A percentile compares a stretch with the other conserved stretches of the same genome.
These are phyloP conservation scores for Rissa tridactyla DNA, from an alignment of 2,113 vertebrate genomes.

Conservation along the genomic window DNA sequence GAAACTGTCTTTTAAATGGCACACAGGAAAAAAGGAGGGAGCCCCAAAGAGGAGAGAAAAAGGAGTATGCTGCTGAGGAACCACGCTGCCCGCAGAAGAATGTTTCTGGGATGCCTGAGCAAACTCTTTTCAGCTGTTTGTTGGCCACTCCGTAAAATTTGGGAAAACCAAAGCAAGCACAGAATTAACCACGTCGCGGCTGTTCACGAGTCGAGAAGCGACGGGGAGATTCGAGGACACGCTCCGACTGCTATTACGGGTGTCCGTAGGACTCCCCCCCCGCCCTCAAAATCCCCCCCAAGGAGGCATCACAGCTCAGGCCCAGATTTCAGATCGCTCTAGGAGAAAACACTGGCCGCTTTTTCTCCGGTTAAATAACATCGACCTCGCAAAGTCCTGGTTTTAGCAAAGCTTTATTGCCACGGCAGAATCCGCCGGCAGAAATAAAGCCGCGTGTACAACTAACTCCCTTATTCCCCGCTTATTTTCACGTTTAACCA, in stretches of 20 bases:
- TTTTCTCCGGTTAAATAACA: not conserved
- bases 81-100: not conserved
- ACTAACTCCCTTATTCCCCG: not conserved
- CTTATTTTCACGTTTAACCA: not conserved
- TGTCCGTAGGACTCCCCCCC: not conserved
- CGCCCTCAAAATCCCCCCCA: fast-evolving
- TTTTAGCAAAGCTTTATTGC: not conserved
- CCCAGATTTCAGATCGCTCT: not conserved
- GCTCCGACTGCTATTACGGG: not conserved
- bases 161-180: not conserved
- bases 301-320: not conserved
- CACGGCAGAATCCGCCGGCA: not conserved
- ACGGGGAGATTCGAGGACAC: not conserved
- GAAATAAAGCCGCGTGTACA: not conserved
- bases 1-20: not conserved
- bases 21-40: not conserved
- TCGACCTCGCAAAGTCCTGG: not conserved
- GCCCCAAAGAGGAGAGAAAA: not conserved
- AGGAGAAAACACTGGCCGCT: not conserved
- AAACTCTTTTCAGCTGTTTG: not conserved
- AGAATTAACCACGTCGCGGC: not conserved
- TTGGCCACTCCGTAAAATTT: not conserved
- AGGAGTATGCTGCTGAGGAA: fast-evolving
- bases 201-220: fast-evolving
- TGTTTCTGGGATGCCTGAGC: not conserved